These are phyloP conservation scores for Papilio helenus DNA, from an alignment of 1,140 invertebrate genomes.

Conservation along the genomic window DNA sequence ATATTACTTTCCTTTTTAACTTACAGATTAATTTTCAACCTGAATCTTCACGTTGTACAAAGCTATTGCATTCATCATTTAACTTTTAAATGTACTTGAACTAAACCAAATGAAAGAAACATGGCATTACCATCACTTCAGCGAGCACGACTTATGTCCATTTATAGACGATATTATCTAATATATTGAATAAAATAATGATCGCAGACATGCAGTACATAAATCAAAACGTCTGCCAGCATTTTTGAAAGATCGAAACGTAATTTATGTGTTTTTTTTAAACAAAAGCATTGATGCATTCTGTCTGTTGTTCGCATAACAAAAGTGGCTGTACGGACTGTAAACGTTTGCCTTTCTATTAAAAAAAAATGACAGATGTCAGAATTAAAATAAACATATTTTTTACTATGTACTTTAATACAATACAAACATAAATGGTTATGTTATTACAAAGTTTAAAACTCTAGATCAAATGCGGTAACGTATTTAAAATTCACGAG, in stretches of 20 bases:
- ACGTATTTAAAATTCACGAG: constrained; percentile 24
- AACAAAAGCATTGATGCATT: constrained; percentile 7
- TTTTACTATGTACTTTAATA: not conserved
- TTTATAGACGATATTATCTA: constrained; percentile 14
- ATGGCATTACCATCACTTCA: constrained; percentile 6
- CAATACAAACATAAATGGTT: not conserved
- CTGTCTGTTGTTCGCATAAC: not conserved
- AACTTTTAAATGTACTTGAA: constrained; percentile 28
- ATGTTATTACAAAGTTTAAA: not conserved
- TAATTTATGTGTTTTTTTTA: not conserved
- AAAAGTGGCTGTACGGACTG: not conserved
- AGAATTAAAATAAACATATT: not conserved
- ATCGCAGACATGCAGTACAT: not conserved
- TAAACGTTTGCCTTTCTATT: constrained; percentile 5
- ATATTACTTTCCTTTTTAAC: not conserved
- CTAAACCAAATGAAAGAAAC: constrained; percentile 16
- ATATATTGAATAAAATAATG: constrained; percentile 26
- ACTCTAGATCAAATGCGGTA: constrained; percentile 14
- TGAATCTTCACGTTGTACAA: not conserved
- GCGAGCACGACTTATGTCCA: not conserved
- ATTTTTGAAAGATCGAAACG: constrained; percentile 10
- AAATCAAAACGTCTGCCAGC: constrained; percentile 6
- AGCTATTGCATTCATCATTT: not conserved
- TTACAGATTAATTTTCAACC: not conserved
- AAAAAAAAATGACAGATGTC: not conserved